Conservation (phyloP, 2,797 vertebrate species). For the Gallirallus australis region DNA sequence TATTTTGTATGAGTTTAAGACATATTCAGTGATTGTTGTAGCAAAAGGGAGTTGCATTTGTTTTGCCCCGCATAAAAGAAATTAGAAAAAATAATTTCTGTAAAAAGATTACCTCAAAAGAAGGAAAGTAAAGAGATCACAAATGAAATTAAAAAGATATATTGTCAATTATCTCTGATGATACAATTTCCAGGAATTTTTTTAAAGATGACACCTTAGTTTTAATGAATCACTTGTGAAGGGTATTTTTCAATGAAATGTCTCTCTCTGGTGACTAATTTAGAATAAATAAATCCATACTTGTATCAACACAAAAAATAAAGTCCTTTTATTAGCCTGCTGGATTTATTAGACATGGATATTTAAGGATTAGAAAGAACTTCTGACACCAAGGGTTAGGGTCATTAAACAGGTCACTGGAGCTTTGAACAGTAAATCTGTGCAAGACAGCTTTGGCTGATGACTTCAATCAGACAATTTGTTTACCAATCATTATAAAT, state of each 20-base stretch:
- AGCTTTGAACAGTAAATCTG: conserved; percentile 78
- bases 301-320: conserved; percentile 79
- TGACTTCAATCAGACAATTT: conserved; percentile 66
- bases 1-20: neutral
- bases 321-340: conserved; percentile 72
- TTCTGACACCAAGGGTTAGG: conserved; percentile 83
- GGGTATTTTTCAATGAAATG: conserved; percentile 80
- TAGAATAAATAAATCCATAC: conserved; percentile 86
- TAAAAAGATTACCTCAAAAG: conserved; percentile 5
- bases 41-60: neutral
- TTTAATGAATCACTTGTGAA: conserved; percentile 71
- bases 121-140: neutral
- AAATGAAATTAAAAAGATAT: conserved; percentile 29
- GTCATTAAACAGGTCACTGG: conserved; percentile 83
- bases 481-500: conserved; percentile 56
- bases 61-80: neutral
- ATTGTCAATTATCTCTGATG: conserved; percentile 64
- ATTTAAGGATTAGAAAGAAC: conserved; percentile 83
- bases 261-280: conserved; percentile 82
- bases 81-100: neutral
- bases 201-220: conserved; percentile 68
- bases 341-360: conserved; percentile 81
- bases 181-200: conserved; percentile 56
- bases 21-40: neutral
- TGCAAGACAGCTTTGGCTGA: conserved; percentile 56